These are phyloP conservation scores for Ceriagrion tenellum DNA, from an alignment of 2,888 invertebrate genomes.

Conservation along the genomic window DNA sequence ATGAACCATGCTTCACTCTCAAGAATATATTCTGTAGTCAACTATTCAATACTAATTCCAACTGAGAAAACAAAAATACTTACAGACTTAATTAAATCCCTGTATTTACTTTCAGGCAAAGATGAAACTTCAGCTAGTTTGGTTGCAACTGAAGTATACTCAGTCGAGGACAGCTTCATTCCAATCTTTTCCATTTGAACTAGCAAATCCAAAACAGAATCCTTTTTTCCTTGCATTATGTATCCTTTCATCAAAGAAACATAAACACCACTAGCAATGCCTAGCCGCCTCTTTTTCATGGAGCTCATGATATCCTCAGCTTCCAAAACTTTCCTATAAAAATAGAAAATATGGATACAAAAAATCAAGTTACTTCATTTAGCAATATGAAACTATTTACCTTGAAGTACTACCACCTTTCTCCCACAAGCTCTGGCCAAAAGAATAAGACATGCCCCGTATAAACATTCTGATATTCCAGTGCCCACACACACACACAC, in stretches of 20 bases:
- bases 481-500: too few relatives aligned
- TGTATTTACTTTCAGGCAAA: background rate
- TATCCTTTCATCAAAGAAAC: conserved; percentile 24
- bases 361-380: too few relatives aligned
- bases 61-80: background rate
- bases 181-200: conserved; percentile 22
- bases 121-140: conserved; percentile 11
- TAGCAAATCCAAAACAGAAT: background rate
- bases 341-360: background rate
- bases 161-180: background rate
- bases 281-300: background rate
- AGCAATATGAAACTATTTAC: too few relatives aligned
- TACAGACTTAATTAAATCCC: background rate
- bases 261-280: background rate
- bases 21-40: too few relatives aligned
- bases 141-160: background rate
- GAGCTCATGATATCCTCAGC: conserved; percentile 28
- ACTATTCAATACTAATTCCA: too few relatives aligned
- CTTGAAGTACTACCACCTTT: too few relatives aligned
- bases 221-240: background rate
- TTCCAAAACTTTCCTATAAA: background rate
- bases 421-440: too few relatives aligned
- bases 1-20: too few relatives aligned
- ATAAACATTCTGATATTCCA: too few relatives aligned
- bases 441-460: too few relatives aligned